Percentiles rank a stretch among this genome's conserved stretches.
Conservation (phyloP, 2,888 invertebrate genomes). For the Clunio marinus region DNA sequence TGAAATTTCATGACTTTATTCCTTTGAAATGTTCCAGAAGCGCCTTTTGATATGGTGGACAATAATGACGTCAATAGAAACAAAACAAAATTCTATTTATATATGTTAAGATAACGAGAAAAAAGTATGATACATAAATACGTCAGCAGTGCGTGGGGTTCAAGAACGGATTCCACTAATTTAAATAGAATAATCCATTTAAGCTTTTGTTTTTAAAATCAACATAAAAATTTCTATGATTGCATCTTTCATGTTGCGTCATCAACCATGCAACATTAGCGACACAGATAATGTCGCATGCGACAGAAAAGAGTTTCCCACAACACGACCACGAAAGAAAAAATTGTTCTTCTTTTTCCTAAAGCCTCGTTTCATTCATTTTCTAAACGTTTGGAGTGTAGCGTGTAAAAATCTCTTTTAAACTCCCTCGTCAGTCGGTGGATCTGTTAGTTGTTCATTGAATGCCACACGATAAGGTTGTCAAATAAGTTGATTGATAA, state of each 20-base stretch:
- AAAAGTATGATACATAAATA: too few species aligned
- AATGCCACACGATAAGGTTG: constrained; percentile 34
- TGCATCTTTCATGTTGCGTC: neutral
- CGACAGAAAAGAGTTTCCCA: neutral
- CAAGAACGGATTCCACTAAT: too few species aligned
- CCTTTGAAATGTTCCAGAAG: too few species aligned
- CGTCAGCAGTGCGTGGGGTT: too few species aligned
- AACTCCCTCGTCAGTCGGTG: neutral
- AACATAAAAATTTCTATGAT: too few species aligned
- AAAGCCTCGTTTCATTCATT: constrained; percentile 3
- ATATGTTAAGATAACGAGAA: too few species aligned
- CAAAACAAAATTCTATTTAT: too few species aligned
- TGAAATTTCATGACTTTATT: too few species aligned
- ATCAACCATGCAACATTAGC: neutral
- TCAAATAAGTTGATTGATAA: constrained; percentile 8
- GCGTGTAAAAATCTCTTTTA: constrained; percentile 22
- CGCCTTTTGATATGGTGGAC: too few species aligned
- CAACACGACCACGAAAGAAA: constrained; percentile 1
- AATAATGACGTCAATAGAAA: too few species aligned
- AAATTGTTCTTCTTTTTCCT: neutral
- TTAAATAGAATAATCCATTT: too few species aligned
- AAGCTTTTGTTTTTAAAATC: too few species aligned
- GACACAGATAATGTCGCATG: neutral
- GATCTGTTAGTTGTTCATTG: constrained; percentile 25
- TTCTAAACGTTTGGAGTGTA: neutral